Conservation (phyloP, 2,888 invertebrate species). For the Ochropleura leucogaster region DNA sequence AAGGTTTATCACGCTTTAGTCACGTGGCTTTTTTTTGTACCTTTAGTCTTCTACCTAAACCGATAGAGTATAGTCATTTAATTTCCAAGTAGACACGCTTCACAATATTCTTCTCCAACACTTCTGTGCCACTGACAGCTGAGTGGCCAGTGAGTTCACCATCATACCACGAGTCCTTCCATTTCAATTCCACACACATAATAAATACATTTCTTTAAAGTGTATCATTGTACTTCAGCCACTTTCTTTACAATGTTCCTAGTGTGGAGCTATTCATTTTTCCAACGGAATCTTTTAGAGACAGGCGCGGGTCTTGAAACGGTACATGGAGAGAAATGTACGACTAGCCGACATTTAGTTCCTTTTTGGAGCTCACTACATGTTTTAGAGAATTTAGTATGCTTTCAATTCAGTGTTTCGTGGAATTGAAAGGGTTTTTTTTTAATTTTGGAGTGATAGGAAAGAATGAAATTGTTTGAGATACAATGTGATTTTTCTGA, state of each 20-base stretch:
- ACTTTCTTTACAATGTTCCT: slow-evolving; percentile 26
- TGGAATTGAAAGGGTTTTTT: slow-evolving; percentile 13
- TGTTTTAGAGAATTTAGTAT: slow-evolving; percentile 37
- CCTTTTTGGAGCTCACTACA: slow-evolving; percentile 37
- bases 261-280: slow-evolving; percentile 52
- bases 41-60: too few relatives aligned
- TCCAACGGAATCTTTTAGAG: slow-evolving; percentile 49
- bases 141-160: slow-evolving; percentile 15
- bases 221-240: slow-evolving; percentile 9
- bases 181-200: slow-evolving; percentile 8
- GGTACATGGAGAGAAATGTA: slow-evolving; percentile 59
- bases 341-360: slow-evolving; percentile 45
- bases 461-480: neutral
- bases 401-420: slow-evolving; percentile 43
- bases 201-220: slow-evolving; percentile 29
- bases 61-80: neutral
- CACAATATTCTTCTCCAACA: slow-evolving; percentile 5
- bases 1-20: too few relatives aligned
- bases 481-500: neutral
- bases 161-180: neutral
- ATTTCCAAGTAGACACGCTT: neutral
- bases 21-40: too few relatives aligned
- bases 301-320: slow-evolving; percentile 50
- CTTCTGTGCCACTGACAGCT: slow-evolving; percentile 5
- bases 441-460: neutral